phyloP scores from a whole-genome alignment of 1,140 invertebrate genomes.

The Lycorma delicatula region DNA sequence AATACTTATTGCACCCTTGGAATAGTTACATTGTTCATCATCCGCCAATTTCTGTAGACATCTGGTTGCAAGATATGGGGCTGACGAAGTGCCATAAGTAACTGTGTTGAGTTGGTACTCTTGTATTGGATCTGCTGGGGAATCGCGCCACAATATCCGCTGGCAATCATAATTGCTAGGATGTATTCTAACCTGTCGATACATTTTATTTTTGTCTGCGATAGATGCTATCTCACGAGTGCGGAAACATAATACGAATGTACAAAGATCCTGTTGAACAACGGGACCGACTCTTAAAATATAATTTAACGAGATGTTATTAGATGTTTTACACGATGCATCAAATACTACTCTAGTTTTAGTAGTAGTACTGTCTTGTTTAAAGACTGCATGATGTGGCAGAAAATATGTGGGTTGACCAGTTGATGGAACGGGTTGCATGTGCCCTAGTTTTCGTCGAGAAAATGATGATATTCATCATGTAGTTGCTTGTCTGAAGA shows the following conservation, averaged over 20 bases:
- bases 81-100: conserved; percentile 17
- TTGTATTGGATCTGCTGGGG: conserved; percentile 15
- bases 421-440: neutral
- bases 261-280: conserved; percentile 21
- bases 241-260: conserved; percentile 19
- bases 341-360: conserved; percentile 22
- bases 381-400: conserved; percentile 17
- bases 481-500: neutral
- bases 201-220: conserved; percentile 26
- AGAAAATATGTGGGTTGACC: conserved; percentile 18
- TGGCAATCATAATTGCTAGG: conserved; percentile 31
- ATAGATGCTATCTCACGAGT: conserved; percentile 19
- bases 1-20: neutral
- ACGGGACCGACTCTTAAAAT: conserved; percentile 15
- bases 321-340: conserved; percentile 13
- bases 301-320: conserved; percentile 22
- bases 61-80: conserved; percentile 11
- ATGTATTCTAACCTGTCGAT: conserved; percentile 21
- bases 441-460: conserved; percentile 2
- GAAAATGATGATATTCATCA: neutral
- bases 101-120: conserved; percentile 11
- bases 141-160: conserved; percentile 33
- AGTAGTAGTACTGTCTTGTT: conserved; percentile 8
- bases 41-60: conserved; percentile 3
- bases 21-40: neutral